Base-by-base conservation (phyloP, 2,113 vertebrate genomes). In the Camelus dromedarius region DNA sequence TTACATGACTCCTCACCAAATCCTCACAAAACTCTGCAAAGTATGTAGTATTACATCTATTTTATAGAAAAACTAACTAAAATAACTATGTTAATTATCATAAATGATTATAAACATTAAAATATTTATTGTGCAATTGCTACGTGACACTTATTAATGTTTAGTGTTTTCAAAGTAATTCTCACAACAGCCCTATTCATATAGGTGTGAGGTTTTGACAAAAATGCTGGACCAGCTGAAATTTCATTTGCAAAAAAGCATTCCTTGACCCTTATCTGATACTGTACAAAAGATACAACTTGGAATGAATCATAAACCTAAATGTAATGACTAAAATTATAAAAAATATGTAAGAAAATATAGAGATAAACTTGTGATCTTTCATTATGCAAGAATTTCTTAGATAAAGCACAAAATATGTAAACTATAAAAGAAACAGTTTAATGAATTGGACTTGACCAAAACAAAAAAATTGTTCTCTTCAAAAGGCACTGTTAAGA, bases 351-450 rank as follows among this genome's bases (percentile, higher is more conserved):
- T 56, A 82, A 82, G 19, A 28, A 81, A 88, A 75, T 75, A 38
- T 30, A 30, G 13, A n/a, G 26, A 58, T 75, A 92, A 38, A 50
- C 16, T 54, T 30, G 32, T 84, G 60, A 3, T 32, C 32, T 92
- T 64, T 30, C 35, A 8, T 50, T 82, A 82, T 75, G 30, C 38
- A 86, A 92, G 18, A 67, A 82, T 92, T 93, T 91, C 62, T 83
- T 75, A 77, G 70, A n/a, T 67, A 67, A 88, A 87, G 79, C 79
- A 82, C 22, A 76, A 60, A 89, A 42, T 64, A 76, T 11, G 22
- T 64, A 16, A 79, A 48, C 48, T 30, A 75, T 72, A 35, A 32
- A 82, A 87, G 72, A 70, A 94, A 95, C 87, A 35, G 1, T 38
- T 26, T 52, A 60, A 64, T 35, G 77, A 77, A 84, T n/a, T 75